Base-by-base conservation (phyloP, 2,888 invertebrate genomes). In the Drosophila sordidula region DNA sequence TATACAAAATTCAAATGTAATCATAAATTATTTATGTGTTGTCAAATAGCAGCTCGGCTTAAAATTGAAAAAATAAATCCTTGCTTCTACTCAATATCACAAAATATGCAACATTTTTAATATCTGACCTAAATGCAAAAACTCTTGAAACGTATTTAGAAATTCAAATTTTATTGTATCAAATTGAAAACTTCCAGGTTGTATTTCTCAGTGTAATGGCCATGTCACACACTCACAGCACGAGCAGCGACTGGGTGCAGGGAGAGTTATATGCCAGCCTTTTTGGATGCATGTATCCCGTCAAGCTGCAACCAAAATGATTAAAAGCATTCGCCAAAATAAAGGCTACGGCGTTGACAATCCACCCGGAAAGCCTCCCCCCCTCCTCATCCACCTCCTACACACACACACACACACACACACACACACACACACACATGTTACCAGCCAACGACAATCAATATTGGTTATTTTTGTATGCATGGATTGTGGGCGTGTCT, bases 391-490 rank as follows among this genome's bases (percentile, higher is more conserved):
- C 11, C 39, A 16, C 18, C 42, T n/a, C n/a, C n/a, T n/a, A 18
- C 18, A 18, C 2, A 18, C 18, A 18, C 18, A 18, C 18, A 18
- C 18, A 18, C 18, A 18, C 18, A 18, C 18, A 18, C n/a, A 18
- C 18, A 18, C 2, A 18, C 18, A 18, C 18, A 18, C 18, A 18
- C 18, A 18, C 18, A 18, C 18, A 18, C 18, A 18, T 2, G 16
- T 16, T 26, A 6, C 14, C 34, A 50, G 61, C 11, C 64, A 71
- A 66, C 71, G 70, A 80, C 85, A 87, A 85, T 85, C 85, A 85
- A 85, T 85, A 85, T 85, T 87, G 80, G 83, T 83, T 87, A 85
- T 83, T 85, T 85, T 85, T 82, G 86, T 80, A 85, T 86, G 88
- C 86, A 80, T 70, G 85, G 52, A 70, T 72, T 70, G 80, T 73